Base-by-base conservation (phyloP, 2,797 vertebrate species). In the Taenioides sp. region DNA sequence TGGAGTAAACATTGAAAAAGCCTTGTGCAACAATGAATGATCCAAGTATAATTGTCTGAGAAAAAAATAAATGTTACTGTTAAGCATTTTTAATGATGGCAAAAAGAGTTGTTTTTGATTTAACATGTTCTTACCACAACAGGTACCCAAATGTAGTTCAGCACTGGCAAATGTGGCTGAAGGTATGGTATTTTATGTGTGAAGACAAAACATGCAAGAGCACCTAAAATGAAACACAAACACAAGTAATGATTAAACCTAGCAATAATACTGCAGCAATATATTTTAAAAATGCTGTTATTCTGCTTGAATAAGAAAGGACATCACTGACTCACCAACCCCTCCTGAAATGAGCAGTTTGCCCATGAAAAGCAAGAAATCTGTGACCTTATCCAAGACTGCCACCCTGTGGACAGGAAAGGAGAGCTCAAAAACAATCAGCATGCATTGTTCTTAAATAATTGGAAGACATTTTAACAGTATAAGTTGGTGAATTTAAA, bases 91-190 rank as follows among this genome's bases (percentile, higher is more conserved):
- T 20, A 61, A 34, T 20, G 25, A 63, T 40, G 49, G 54, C 6
- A 16, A 64, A 43, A 23, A 31, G 28, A 22, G 27, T 54, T 49
- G 43, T 64, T 57, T 50, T 10, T 50, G 18, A 28, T 67, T 62
- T 22, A 34, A 34, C 10, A 70, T 58, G 68, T 70, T 43, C 96
- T 97, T 93, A 99, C 98, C 97, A 97, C 68, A 65, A 98, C 86
- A 6, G 98, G 98, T 25, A 98, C 93, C 97, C 97, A 99, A 92
- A 95, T 96, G 91, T 96, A 98, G 91, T 99, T 97, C 76, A 99
- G 84, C 0, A 90, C 80, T 0, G 96, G 96, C 40, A 95, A 95
- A 82, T 96, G 94, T 78, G 93, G 90, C 78, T 94, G 89, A 82
- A 97, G 89, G 37, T 88, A 1, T 5, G 95, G 94, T 78, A 98